Evolutionary conservation across 1,140 invertebrate species (phyloP).

Genomic region (Conus ventricosus): DNA sequence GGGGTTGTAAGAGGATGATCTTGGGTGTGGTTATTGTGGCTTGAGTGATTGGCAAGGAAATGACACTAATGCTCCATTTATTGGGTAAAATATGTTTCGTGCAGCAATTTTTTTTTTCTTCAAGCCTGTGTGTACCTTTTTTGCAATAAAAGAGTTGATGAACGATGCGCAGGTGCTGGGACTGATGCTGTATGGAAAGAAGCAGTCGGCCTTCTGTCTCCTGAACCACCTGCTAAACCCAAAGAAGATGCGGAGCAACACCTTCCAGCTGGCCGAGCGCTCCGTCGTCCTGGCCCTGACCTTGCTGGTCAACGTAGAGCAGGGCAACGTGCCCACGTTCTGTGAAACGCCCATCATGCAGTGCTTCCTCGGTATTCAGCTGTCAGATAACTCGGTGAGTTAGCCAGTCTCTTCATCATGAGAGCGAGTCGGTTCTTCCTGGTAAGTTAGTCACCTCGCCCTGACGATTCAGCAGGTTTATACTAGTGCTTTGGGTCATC

Average conservation of each 20-base stretch:
- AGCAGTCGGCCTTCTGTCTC: conserved; percentile 29
- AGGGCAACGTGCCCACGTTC: conserved; percentile 33
- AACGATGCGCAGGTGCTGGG: neutral
- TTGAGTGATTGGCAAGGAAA: too few species aligned
- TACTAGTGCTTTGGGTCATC: too few species aligned
- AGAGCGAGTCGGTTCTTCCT: too few species aligned
- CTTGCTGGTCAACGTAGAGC: conserved; percentile 55
- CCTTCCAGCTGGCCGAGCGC: conserved; percentile 51
- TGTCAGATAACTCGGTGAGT: conserved; percentile 32
- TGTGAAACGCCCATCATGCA: conserved; percentile 46
- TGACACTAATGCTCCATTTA: neutral
- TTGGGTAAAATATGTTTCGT: too few species aligned
- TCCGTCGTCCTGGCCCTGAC: conserved; percentile 50
- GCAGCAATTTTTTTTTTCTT: too few species aligned
- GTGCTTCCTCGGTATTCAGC: conserved; percentile 40
- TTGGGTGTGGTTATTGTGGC: too few species aligned
- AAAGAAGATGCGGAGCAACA: conserved; percentile 4
- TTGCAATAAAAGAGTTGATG: too few species aligned
- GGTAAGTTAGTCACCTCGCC: too few species aligned
- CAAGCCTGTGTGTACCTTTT: neutral
- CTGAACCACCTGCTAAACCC: conserved; percentile 23
- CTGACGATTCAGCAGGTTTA: too few species aligned
- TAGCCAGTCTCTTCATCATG: conserved; percentile 5
- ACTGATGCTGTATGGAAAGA: conserved; percentile 31
- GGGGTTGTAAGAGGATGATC: too few species aligned